Base-by-base conservation (phyloP, 2,797 vertebrate genomes). In the Phrynocephalus vlangalii region DNA sequence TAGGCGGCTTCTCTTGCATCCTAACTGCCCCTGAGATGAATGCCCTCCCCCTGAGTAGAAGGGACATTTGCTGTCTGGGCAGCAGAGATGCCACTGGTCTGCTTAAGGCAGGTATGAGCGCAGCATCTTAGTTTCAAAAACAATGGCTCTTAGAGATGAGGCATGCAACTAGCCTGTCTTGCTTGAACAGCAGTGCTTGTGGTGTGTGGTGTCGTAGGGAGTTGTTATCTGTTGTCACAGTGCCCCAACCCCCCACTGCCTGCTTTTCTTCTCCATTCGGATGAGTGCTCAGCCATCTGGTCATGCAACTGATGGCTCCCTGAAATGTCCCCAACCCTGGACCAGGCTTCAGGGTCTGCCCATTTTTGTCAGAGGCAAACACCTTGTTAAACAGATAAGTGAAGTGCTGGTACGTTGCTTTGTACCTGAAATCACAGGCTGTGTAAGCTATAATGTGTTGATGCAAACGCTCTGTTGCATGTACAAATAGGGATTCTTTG, bases 261-360 rank as follows among this genome's bases (percentile, higher is more conserved):
- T 85, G 73, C 30, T 26, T 5, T 48, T 11, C 10, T 15, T 52
- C 52, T 84, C 83, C 33, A 0, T 78, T 72, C 5, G 24, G 84
- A 68, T 75, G 79, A 88, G 90, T 83, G 86, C 86, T 89, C 80
- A 13, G 67, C 93, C 94, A 81, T 95, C 92, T 93, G 93, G 90
- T 52, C 30, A 3, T 38, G 89, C 85, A 50, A 52, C 85, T 60
- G 75, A 38, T 66, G 33, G 79, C 87, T 88, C 83, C 81, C 84
- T 2, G 0, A 24, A 20, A 5, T 1, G 50, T 63, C 10, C 88
- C 84, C 82, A 5, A 5, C 38, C 63, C 56, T 82, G 52, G 50
- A 78, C 7, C 50, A 38, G 0, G 9, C 0, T 48, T 44, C 38
- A 44, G 0, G 78, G 11, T 8, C 71, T 22, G 8, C n/a, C 86